Conservation (phyloP, 2,888 invertebrate species). For the Melipona bicolor region DNA sequence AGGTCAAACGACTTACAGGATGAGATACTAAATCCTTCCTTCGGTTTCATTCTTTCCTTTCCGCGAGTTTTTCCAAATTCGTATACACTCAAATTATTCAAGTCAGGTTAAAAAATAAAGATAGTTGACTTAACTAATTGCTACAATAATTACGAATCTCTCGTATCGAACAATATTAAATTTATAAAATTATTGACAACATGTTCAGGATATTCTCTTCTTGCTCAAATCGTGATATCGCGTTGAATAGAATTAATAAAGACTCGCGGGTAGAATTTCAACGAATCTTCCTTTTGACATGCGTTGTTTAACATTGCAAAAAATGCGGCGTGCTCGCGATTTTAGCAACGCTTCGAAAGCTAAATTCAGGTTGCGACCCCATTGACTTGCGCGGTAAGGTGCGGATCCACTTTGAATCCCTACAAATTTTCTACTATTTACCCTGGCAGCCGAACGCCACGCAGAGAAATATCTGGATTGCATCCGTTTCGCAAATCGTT, state of each 20-base stretch:
- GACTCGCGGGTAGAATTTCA: background rate
- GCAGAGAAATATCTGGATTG: conserved; percentile 13
- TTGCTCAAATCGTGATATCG: background rate
- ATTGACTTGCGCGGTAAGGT: conserved; percentile 40
- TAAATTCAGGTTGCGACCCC: conserved; percentile 39
- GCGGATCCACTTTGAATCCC: conserved; percentile 19
- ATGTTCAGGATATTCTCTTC: background rate
- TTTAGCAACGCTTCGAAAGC: conserved; percentile 22
- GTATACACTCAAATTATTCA: too few relatives aligned
- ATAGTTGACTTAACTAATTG: too few relatives aligned
- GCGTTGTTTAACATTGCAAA: background rate
- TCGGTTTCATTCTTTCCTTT: too few relatives aligned
- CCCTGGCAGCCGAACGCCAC: background rate
- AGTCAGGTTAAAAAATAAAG: too few relatives aligned
- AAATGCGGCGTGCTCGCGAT: conserved; percentile 14
- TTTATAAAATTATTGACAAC: background rate
- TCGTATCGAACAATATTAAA: too few relatives aligned
- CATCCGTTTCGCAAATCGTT: background rate
- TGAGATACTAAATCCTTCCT: background rate
- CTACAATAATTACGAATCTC: background rate
- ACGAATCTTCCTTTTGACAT: background rate
- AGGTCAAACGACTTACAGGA: background rate
- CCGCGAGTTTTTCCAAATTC: too few relatives aligned
- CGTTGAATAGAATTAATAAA: background rate
- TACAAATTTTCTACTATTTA: conserved; percentile 25